phyloP scores from a whole-genome alignment of 2,113 vertebrate genomes.

The Turdus rufiventris region DNA sequence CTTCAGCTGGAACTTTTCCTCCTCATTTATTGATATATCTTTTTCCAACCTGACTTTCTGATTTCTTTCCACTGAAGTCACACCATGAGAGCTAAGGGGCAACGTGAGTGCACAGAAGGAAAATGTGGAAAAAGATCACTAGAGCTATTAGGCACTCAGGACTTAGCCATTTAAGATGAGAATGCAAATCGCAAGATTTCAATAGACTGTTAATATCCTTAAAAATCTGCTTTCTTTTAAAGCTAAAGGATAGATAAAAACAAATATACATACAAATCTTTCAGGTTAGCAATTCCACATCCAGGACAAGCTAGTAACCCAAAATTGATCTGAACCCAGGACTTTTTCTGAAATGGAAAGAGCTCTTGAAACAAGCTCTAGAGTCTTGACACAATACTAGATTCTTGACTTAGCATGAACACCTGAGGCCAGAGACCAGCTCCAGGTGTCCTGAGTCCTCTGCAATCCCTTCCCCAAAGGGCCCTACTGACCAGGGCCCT shows the following conservation, averaged over 20 bases:
- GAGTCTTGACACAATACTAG: background rate
- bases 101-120: background rate
- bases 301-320: background rate
- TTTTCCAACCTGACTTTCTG: background rate
- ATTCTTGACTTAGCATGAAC: background rate
- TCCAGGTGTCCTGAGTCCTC: background rate
- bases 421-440: background rate
- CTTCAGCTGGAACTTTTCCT: background rate
- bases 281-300: background rate
- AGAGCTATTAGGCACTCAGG: background rate
- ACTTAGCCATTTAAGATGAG: background rate
- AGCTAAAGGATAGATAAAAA: background rate
- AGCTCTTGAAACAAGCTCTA: background rate
- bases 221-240: background rate
- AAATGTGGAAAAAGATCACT: background rate
- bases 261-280: background rate
- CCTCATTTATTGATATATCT: background rate
- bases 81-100: background rate
- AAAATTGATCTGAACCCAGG: background rate
- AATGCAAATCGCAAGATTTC: background rate
- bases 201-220: background rate
- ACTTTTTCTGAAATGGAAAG: background rate
- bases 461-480: background rate
- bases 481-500: background rate
- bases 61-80: background rate